Evolutionary conservation across 2,888 invertebrate species (phyloP), one percentile per base, ranked within the genome.

Genomic region (Rhynchonema sp.): DNA sequence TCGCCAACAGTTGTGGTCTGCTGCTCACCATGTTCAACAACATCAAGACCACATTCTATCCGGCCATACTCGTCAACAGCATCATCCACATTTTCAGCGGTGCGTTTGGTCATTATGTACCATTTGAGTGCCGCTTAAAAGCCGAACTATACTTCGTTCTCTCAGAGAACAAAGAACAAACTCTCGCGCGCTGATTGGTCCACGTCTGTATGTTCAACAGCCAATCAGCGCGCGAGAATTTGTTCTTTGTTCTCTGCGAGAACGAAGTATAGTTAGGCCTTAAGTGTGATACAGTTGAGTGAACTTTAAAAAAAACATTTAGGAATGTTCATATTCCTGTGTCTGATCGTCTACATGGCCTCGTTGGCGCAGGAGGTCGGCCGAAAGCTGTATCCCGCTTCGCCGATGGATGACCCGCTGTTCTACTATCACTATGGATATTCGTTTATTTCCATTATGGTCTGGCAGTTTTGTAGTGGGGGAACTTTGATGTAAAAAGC

Each of bases 281-380:
- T n/a, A n/a, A n/a, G n/a, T n/a, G n/a, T n/a, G n/a, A n/a, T n/a
- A n/a, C n/a, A n/a, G n/a, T n/a, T n/a, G n/a, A n/a, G n/a, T 20
- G 53, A 53, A 20, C 9, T 25, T 53, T 20, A 53, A 17, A 20
- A n/a, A 53, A 20, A 53, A 9, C 25, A 53, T n/a, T n/a, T n/a
- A n/a, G n/a, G 71, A 27, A 66, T 71, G 46, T 64, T 67, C 30
- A 67, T 69, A 52, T 70, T 72, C 57, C 64, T 64, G 2, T 68
- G 70, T 61, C 67, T 72, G 22, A 70, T 72, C 49, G 69, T 72
- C 25, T 72, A 68, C 66, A 70, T 70, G 67, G 65, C 69, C 1
- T 64, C 66, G 0, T 67, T 71, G 30, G 30, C 62, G 20, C n/a
- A 55, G n/a, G 62, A 64, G 57, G 63, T 72, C 25, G 72, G 72